phyloP scores from a whole-genome alignment of 2,797 vertebrate species.

The Potorous gilbertii region DNA sequence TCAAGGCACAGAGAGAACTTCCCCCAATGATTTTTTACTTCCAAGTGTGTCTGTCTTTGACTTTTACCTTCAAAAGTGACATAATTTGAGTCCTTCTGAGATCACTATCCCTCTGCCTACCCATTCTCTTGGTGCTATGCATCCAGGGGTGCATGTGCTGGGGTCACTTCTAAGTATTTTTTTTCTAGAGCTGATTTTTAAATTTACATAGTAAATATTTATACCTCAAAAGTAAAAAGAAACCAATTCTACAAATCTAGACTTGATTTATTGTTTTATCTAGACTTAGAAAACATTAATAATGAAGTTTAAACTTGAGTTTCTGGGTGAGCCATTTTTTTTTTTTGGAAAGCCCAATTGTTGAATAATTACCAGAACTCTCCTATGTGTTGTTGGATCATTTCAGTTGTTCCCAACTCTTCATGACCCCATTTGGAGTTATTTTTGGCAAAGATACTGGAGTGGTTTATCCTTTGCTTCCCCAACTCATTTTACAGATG shows the following conservation, averaged over 20 bases:
- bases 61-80: neutral
- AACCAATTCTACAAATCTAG: neutral
- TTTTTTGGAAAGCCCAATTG: neutral
- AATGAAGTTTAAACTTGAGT: neutral
- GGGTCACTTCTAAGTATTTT: neutral
- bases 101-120: neutral
- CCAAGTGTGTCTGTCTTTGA: neutral
- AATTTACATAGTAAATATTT: neutral
- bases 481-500: neutral
- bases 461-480: neutral
- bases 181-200: neutral
- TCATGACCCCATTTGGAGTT: neutral
- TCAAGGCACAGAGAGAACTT: neutral
- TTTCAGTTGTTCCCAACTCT: neutral
- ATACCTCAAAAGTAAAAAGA: neutral
- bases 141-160: neutral
- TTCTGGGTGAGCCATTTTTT: neutral
- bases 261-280: neutral
- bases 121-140: neutral
- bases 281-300: neutral
- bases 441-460: neutral
- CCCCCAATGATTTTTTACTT: neutral
- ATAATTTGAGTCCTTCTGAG: neutral
- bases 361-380: neutral
- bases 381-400: neutral